Evolutionary conservation across 1,140 invertebrate genomes (phyloP).

Genomic region (Caerostris extrusa): DNA sequence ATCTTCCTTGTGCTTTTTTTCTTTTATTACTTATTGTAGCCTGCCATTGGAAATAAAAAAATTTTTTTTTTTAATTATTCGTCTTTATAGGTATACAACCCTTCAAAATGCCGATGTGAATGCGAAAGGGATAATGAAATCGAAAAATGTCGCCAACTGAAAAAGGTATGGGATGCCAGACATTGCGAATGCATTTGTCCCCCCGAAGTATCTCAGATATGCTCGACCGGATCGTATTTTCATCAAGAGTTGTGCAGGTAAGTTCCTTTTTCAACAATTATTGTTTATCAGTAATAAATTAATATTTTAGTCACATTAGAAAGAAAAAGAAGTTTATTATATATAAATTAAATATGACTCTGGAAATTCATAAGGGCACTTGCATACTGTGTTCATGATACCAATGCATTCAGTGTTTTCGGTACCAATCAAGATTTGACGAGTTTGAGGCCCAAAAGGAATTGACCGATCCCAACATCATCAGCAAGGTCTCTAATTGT

Average conservation of each 20-base stretch:
- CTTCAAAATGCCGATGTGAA: background rate
- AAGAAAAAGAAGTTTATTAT: background rate
- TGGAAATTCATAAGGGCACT: background rate
- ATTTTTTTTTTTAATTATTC: background rate
- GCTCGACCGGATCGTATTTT: background rate
- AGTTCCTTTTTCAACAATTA: background rate
- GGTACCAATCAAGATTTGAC: no score
- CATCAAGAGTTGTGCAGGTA: constrained; percentile 16
- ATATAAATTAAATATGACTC: background rate
- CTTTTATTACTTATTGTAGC: no score
- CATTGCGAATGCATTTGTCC: constrained; percentile 14
- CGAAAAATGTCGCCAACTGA: background rate
- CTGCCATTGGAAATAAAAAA: no score
- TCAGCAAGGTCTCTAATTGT: no score
- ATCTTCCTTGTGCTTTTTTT: no score
- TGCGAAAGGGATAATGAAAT: background rate
- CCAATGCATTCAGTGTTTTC: background rate
- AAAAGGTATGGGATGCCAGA: background rate
- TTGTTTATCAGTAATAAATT: background rate
- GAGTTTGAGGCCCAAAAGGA: no score
- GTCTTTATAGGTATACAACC: background rate
- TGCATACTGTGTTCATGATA: background rate
- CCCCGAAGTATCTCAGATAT: background rate
- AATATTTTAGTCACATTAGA: no score
- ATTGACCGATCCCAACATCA: no score